phyloP scores from a whole-genome alignment of 2,888 invertebrate species.

The Eupithecia exiguata region DNA sequence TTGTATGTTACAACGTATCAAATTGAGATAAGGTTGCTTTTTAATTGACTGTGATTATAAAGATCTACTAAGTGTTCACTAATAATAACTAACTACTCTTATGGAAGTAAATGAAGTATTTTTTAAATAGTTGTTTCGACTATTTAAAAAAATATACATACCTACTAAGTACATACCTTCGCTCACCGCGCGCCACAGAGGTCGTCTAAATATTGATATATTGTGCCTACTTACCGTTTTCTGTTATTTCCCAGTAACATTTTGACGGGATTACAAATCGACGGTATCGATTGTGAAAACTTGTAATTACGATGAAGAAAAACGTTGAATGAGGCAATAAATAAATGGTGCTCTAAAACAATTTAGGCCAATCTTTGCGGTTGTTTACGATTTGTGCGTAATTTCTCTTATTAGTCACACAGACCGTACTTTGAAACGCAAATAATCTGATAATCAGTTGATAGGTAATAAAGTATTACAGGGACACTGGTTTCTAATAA shows the following conservation, averaged over 20 bases:
- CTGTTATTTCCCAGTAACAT: not conserved
- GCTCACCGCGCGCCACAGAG: too few species aligned
- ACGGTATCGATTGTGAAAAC: constrained; percentile 46
- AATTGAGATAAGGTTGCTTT: constrained; percentile 16
- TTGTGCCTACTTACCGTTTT: not conserved
- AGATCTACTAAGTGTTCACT: not conserved
- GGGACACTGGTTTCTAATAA: not conserved
- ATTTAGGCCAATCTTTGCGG: constrained; percentile 27
- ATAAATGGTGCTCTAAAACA: constrained; percentile 20
- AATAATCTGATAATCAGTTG: not conserved
- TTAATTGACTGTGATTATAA: constrained; percentile 18
- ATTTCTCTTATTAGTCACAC: not conserved
- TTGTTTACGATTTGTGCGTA: constrained; percentile 2
- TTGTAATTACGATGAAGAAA: constrained; percentile 43
- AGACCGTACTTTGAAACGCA: not conserved
- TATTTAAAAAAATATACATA: too few species aligned
- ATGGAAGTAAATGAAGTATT: not conserved
- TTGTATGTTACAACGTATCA: constrained; percentile 21
- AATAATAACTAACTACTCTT: too few species aligned
- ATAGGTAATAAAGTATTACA: not conserved
- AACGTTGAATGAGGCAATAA: constrained; percentile 30
- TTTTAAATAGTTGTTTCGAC: too few species aligned
- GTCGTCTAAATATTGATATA: too few species aligned
- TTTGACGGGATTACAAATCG: constrained; percentile 40
- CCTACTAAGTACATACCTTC: too few species aligned